phyloP scores from a whole-genome alignment of 2,113 vertebrate genomes.

The Grammatotria lemairii region DNA sequence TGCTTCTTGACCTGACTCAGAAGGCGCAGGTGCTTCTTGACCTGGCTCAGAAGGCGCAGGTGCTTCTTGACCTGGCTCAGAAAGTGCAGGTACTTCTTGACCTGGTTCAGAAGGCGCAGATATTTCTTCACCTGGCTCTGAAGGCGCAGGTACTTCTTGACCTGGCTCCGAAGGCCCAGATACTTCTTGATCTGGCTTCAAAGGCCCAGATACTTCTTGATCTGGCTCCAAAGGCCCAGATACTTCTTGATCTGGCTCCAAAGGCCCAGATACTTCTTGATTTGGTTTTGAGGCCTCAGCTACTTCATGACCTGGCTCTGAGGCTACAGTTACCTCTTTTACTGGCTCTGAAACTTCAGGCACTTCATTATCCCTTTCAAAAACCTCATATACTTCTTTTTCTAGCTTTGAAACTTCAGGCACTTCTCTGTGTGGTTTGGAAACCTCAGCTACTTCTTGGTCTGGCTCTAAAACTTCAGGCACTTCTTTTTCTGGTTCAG shows the following conservation, averaged over 20 bases:
- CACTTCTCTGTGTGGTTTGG: not conserved
- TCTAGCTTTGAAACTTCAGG: not conserved
- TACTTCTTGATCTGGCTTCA: not conserved
- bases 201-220: fast-evolving
- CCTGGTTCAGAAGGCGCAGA: not conserved
- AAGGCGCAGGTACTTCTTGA: not conserved
- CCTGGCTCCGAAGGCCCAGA: not conserved
- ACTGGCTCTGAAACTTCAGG: not conserved
- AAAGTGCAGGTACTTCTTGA: fast-evolving
- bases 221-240: not conserved
- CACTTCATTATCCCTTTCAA: not conserved
- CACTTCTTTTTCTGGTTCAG: not conserved
- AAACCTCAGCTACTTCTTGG: not conserved
- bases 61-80: fast-evolving
- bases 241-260: not conserved
- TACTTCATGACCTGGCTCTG: not conserved
- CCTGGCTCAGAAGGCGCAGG: fast-evolving
- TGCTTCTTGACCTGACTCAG: not conserved
- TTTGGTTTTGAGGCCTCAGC: not conserved
- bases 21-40: fast-evolving
- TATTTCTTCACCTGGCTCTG: not conserved
- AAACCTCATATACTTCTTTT: not conserved
- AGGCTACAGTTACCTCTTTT: not conserved
- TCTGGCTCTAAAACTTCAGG: not conserved
- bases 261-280: not conserved